Base-by-base conservation (phyloP, 2,113 vertebrate genomes). In the Setophaga petechia region DNA sequence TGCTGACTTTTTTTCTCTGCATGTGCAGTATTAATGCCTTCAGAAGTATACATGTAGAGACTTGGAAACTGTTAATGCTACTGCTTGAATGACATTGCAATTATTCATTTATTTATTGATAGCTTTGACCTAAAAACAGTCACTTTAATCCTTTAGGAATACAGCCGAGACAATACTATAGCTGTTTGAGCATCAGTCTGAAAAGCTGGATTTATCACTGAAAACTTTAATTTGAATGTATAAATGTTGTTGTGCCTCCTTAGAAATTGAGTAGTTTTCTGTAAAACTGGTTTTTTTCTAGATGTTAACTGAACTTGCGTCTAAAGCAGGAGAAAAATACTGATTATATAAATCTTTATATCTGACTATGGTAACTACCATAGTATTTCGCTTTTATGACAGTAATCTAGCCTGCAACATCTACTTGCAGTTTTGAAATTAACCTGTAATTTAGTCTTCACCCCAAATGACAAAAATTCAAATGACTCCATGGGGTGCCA, bases 391-490 rank as follows among this genome's bases (percentile, higher is more conserved):
- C 94, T 96, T 97, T 93, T 96, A 95, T 97, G 98, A 98, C 98
- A 98, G 97, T 97, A 96, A 96, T 97, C 97, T 98, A 97, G 97
- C 97, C 97, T 97, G 98, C 98, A 97, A 94, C 97, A 98, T 98
- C 96, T 97, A 95, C 97, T 97, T 97, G 96, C 97, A 79, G 97
- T 97, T 98, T 98, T 97, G 97, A 98, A 98, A 98, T 98, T 98
- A 98, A 98, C 98, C 98, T 98, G 98, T 97, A 98, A 98, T 98
- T 98, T 98, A 98, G 98, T 98, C 97, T 98, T 98, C 98, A 98
- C 98, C 98, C 98, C 98, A 98, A 98, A 98, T 98, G 98, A 98
- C 98, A 98, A 98, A 98, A 98, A 98, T 98, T 98, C 97, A 98
- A 98, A 98, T 98, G 97, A 97, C 98, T 98, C 98, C 83, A 97